Evolutionary conservation across 2,888 invertebrate genomes (phyloP), one percentile per base, ranked within the genome.

Genomic region (Anthophora plumipes): DNA sequence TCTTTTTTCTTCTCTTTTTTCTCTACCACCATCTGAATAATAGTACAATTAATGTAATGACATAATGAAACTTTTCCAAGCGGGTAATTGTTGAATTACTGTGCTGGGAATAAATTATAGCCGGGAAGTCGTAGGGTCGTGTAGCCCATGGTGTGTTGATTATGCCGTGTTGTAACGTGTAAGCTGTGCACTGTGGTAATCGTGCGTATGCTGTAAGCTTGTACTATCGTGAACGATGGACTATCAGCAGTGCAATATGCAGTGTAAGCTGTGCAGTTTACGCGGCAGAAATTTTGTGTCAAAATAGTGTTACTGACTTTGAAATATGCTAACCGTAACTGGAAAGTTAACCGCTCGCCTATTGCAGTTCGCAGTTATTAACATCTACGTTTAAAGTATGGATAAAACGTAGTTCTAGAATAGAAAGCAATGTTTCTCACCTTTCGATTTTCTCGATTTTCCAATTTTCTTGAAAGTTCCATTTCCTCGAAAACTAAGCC

Each of bases 11-110:
- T 31, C 31, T 31, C 4, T 31, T 4, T 1, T 31, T 4, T 31
- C 1, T 3, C 2, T 31, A 31, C 59, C 11, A 1, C 9, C 7
- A 31, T 17, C 14, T 6, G 46, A 61, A 43, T 75, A 61, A 70
- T 31, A 14, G 61, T 14, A 54, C 46, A 48, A 55, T 75, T 75
- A 70, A 55, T 48, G 8, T 61, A 75, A 75, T 46, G 54, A 61
- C 60, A 14, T 46, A 55, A 70, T 70, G 54, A 60, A 54, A 55
- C n/a, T 74, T 46, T 75, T 66, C 46, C 41, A 39, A 25, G 9
- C 60, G 46, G n/a, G 8, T 61, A 75, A 70, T 74, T 25, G 60
- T 60, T 14, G 74, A 70, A 75, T 59, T 69, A 48, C 71, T 71
- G 46, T 14, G 60, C 46, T 8, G 2, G n/a, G 54, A 22, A 75